Conservation (phyloP, 2,888 invertebrate genomes). For the Loripinus fragilis region DNA sequence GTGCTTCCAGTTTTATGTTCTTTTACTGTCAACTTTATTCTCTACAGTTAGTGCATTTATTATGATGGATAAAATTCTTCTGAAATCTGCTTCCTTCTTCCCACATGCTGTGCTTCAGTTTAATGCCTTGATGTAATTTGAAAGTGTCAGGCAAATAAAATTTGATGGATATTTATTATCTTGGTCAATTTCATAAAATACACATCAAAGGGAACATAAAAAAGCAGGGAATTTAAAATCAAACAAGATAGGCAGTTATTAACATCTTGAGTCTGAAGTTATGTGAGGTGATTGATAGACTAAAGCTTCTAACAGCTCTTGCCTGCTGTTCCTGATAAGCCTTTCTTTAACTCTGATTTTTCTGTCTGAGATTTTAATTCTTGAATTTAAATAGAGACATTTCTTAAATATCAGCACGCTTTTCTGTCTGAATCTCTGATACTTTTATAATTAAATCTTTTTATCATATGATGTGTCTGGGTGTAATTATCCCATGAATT, state of each 20-base stretch:
- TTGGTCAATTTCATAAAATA: slow-evolving; percentile 20
- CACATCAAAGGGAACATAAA: slow-evolving; percentile 13
- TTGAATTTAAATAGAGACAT: too few relatives aligned
- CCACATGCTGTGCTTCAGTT: slow-evolving; percentile 7
- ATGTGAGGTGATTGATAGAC: neutral
- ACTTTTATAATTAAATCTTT: too few relatives aligned
- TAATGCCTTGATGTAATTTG: slow-evolving; percentile 18
- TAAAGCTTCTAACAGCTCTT: neutral
- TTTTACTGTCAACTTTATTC: neutral
- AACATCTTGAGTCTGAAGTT: neutral
- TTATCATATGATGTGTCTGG: too few relatives aligned
- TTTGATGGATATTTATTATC: slow-evolving; percentile 19
- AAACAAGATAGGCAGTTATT: slow-evolving; percentile 8
- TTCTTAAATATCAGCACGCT: too few relatives aligned
- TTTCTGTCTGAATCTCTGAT: too few relatives aligned
- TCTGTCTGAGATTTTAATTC: neutral
- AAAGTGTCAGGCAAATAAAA: slow-evolving; percentile 20
- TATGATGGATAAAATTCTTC: slow-evolving; percentile 11
- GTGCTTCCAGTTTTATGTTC: too few relatives aligned
- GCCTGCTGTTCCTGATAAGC: neutral
- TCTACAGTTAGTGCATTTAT: neutral
- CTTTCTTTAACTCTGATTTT: neutral
- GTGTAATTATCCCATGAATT: too few relatives aligned
- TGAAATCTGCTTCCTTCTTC: slow-evolving; percentile 9
- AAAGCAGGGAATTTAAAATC: slow-evolving; percentile 14